phyloP scores from a whole-genome alignment of 2,888 invertebrate species.

The Rhagonycha lutea region DNA sequence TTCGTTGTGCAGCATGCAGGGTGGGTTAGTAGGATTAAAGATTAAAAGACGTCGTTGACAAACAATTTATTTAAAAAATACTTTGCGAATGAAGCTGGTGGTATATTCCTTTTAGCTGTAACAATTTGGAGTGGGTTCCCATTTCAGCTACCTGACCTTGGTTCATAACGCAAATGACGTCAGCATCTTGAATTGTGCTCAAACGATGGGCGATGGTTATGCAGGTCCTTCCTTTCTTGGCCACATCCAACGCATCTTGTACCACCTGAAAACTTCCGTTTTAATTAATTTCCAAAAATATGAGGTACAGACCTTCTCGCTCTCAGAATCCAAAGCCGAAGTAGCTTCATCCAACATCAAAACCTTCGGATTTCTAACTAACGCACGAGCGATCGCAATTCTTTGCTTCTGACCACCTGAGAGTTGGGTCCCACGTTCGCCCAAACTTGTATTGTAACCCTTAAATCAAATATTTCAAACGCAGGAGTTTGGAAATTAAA shows the following conservation, averaged over 20 bases:
- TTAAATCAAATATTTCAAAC: slow-evolving; percentile 41
- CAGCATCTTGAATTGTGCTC: slow-evolving; percentile 82
- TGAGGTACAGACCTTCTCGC: slow-evolving; percentile 66
- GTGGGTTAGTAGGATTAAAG: no score
- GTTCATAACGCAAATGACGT: slow-evolving; percentile 73
- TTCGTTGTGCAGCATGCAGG: no score
- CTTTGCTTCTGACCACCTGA: slow-evolving; percentile 86
- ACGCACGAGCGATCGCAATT: slow-evolving; percentile 84
- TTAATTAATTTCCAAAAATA: background rate
- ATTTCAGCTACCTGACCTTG: slow-evolving; percentile 72
- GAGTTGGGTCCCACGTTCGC: slow-evolving; percentile 76
- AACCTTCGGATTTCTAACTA: slow-evolving; percentile 78
- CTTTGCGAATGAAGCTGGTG: slow-evolving; percentile 56
- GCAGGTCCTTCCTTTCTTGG: slow-evolving; percentile 80
- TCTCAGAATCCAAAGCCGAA: slow-evolving; percentile 82
- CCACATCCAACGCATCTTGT: slow-evolving; percentile 84
- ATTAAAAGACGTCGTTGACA: no score
- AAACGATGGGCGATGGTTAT: slow-evolving; percentile 86
- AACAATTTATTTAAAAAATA: no score
- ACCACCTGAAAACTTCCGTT: slow-evolving; percentile 64
- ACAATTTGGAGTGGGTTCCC: slow-evolving; percentile 71
- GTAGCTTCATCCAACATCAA: slow-evolving; percentile 83
- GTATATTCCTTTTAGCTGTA: slow-evolving; percentile 66
- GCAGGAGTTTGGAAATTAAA: background rate
- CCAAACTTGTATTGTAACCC: slow-evolving; percentile 82